phyloP scores from a whole-genome alignment of 2,797 vertebrate species.

The Scyliorhinus canicula region DNA sequence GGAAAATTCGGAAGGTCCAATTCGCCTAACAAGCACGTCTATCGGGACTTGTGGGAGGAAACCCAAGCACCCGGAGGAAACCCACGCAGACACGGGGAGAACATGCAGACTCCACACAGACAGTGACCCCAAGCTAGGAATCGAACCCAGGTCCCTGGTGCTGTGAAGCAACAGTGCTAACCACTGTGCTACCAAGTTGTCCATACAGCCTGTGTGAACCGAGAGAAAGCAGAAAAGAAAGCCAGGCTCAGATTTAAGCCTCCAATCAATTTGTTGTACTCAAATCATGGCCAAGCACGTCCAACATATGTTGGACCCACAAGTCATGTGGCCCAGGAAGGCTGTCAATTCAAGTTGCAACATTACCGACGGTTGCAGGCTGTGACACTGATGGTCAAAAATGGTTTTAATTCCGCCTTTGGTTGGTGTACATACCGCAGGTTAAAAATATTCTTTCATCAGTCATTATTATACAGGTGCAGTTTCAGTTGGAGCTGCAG shows the following conservation, averaged over 20 bases:
- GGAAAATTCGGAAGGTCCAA: no score
- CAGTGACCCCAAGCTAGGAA: no score
- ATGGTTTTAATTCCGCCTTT: not conserved
- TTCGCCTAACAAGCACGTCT: no score
- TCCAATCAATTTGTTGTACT: not conserved
- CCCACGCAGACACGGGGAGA: no score
- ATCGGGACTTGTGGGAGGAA: no score
- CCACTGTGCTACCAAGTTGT: no score
- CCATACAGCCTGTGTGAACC: not conserved
- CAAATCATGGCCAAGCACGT: not conserved
- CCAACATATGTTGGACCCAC: not conserved
- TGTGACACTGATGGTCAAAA: not conserved
- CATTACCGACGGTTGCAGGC: no score
- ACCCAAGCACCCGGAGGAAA: no score
- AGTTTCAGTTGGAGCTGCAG: not conserved
- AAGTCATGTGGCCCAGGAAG: not conserved
- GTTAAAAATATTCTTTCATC: conserved; percentile 8
- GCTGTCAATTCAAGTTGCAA: not conserved
- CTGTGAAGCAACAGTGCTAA: no score
- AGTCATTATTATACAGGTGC: conserved; percentile 19
- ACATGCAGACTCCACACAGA: no score
- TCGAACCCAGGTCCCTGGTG: no score
- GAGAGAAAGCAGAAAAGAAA: not conserved
- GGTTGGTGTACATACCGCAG: not conserved
- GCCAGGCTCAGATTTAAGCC: not conserved